A percentile compares a stretch with the other conserved stretches of the same genome.
Conservation (phyloP, 2,797 vertebrate species). For the Hafferia zeledoni region DNA sequence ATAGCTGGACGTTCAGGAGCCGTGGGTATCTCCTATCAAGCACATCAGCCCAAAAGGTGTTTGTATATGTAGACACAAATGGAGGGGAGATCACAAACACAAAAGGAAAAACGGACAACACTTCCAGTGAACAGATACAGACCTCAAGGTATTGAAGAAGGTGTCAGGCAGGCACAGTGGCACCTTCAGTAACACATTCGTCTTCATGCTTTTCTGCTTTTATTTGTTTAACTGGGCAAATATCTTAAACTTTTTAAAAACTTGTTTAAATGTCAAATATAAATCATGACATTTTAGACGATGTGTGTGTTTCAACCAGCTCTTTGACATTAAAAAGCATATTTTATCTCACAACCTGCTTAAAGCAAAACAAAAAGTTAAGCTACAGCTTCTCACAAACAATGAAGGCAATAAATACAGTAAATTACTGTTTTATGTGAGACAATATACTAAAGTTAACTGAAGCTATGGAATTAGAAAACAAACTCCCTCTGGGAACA, state of each 20-base stretch:
- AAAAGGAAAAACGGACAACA: background rate
- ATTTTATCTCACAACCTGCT: constrained; percentile 61
- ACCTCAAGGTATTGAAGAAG: fast-evolving
- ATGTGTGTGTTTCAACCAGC: constrained; percentile 8
- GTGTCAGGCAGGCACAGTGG: background rate
- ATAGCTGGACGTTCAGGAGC: background rate
- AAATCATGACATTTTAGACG: constrained; percentile 42
- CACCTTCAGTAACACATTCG: background rate
- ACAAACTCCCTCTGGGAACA: constrained; percentile 72
- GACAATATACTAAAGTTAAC: constrained; percentile 71
- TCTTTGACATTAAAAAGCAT: constrained; percentile 35
- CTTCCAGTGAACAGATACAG: background rate
- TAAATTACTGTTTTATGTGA: constrained; percentile 70
- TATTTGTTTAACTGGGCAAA: background rate
- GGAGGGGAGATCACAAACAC: background rate
- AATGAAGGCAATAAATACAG: constrained; percentile 69
- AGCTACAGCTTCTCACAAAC: constrained; percentile 56
- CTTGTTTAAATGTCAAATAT: constrained; percentile 16
- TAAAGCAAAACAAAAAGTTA: constrained; percentile 59
- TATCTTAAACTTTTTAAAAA: background rate
- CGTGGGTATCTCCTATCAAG: fast-evolving
- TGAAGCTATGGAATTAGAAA: constrained; percentile 70
- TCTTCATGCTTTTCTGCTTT: background rate
- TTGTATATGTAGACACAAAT: fast-evolving
- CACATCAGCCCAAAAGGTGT: background rate